phyloP scores from a whole-genome alignment of 2,797 vertebrate species.

The Sebastes cheni region DNA sequence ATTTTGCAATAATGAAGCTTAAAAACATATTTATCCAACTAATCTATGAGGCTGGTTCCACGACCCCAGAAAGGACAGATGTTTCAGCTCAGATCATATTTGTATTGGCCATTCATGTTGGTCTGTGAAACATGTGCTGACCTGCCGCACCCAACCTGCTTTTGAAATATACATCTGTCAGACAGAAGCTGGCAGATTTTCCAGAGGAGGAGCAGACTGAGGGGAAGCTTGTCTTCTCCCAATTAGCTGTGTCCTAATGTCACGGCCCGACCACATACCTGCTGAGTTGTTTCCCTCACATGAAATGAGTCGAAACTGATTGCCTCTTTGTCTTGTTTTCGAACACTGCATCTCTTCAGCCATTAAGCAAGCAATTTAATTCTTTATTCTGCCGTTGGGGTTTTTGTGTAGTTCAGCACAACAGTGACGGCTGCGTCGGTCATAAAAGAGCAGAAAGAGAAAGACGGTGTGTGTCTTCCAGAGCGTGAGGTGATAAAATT shows the following conservation, averaged over 20 bases:
- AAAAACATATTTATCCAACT: not conserved
- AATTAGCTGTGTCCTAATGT: slow-evolving; percentile 43
- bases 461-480: slow-evolving; percentile 38
- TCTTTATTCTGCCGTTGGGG: not conserved
- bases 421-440: not conserved
- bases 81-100: not conserved
- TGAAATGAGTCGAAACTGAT: slow-evolving; percentile 24
- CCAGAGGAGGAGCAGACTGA: slow-evolving; percentile 1
- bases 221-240: slow-evolving; percentile 22
- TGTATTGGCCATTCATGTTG: slow-evolving; percentile 35
- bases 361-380: not conserved
- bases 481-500: slow-evolving; percentile 65
- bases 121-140: slow-evolving; percentile 27
- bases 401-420: slow-evolving; percentile 39
- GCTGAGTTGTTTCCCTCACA: not conserved
- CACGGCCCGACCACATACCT: slow-evolving; percentile 7
- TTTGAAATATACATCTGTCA: slow-evolving; percentile 44
- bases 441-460: slow-evolving; percentile 42
- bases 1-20: not conserved
- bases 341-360: not conserved
- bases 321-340: slow-evolving; percentile 2
- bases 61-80: not conserved
- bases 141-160: slow-evolving; percentile 23
- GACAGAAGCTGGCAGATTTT: slow-evolving; percentile 27
- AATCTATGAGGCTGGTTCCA: not conserved